A percentile compares a stretch with the other conserved stretches of the same genome.
phyloP scores from a whole-genome alignment of 2,888 invertebrate genomes.

The Agrochola macilenta region DNA sequence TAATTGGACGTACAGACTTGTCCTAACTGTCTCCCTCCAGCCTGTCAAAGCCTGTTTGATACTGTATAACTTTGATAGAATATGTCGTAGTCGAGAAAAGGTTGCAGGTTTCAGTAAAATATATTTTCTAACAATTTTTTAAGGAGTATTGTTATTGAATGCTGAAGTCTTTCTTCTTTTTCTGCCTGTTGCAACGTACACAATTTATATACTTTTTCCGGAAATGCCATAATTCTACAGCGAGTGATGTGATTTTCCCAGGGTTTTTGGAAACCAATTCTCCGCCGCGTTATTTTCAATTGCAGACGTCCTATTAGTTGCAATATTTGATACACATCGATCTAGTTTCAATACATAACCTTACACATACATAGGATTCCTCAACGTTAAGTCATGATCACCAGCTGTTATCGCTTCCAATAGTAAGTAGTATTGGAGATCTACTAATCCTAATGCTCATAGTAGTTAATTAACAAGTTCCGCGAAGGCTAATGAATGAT shows the following conservation, averaged over 20 bases:
- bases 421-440: background rate
- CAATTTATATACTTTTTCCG: background rate
- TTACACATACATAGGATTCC: background rate
- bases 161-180: background rate
- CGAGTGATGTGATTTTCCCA: too few species aligned
- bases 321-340: background rate
- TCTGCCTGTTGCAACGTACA: background rate
- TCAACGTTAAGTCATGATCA: background rate
- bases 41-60: conserved; percentile 44
- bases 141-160: background rate
- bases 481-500: conserved; percentile 20
- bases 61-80: conserved; percentile 23
- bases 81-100: background rate
- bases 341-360: background rate
- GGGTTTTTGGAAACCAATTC: background rate
- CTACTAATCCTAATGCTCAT: background rate
- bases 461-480: conserved; percentile 3
- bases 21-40: conserved; percentile 16
- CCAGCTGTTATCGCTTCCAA: background rate
- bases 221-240: background rate
- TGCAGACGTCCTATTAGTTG: background rate
- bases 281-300: background rate
- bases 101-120: background rate
- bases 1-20: conserved; percentile 51
- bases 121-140: background rate